Evolutionary conservation across 1,140 invertebrate species (phyloP).

Genomic region (Solen grandis): DNA sequence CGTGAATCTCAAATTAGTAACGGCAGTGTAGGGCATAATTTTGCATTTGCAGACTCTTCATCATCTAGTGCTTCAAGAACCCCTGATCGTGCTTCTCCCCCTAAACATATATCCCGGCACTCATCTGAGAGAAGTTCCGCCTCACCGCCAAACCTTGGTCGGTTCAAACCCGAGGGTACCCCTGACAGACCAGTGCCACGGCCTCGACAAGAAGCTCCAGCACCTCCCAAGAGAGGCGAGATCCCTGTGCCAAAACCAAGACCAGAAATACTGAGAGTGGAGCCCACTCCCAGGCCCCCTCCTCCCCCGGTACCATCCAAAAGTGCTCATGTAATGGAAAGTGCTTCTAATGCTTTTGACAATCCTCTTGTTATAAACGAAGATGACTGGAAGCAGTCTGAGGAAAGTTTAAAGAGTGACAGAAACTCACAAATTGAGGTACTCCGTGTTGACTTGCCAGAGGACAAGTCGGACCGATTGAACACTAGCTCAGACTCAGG

Average conservation of each 20-base stretch:
- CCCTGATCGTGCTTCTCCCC: slow-evolving; percentile 37
- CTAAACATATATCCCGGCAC: slow-evolving; percentile 31
- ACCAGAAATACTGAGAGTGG: slow-evolving; percentile 72
- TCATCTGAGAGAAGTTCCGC: slow-evolving; percentile 50
- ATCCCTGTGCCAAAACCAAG: slow-evolving; percentile 72
- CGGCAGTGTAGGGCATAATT: slow-evolving; percentile 41
- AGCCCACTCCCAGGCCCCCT: slow-evolving; percentile 66
- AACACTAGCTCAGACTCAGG: slow-evolving; percentile 54
- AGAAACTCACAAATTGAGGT: slow-evolving; percentile 43
- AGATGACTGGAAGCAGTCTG: slow-evolving; percentile 46
- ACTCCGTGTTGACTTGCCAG: slow-evolving; percentile 57
- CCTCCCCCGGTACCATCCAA: slow-evolving; percentile 60
- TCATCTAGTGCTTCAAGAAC: slow-evolving; percentile 49
- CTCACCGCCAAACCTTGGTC: slow-evolving; percentile 29
- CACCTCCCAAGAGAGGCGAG: slow-evolving; percentile 59
- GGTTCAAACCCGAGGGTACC: not conserved
- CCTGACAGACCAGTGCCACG: slow-evolving; percentile 48
- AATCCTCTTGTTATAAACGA: slow-evolving; percentile 37
- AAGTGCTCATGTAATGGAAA: slow-evolving; percentile 2
- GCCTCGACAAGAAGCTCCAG: slow-evolving; percentile 35
- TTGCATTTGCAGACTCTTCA: slow-evolving; percentile 35
- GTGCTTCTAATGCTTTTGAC: slow-evolving; percentile 24
- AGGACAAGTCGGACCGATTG: slow-evolving; percentile 50
- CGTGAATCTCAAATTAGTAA: slow-evolving; percentile 42
- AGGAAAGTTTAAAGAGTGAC: slow-evolving; percentile 49